Percentiles rank a stretch among this genome's conserved stretches.
Conservation (phyloP, 1,140 invertebrate species). For the Delia radicum region DNA sequence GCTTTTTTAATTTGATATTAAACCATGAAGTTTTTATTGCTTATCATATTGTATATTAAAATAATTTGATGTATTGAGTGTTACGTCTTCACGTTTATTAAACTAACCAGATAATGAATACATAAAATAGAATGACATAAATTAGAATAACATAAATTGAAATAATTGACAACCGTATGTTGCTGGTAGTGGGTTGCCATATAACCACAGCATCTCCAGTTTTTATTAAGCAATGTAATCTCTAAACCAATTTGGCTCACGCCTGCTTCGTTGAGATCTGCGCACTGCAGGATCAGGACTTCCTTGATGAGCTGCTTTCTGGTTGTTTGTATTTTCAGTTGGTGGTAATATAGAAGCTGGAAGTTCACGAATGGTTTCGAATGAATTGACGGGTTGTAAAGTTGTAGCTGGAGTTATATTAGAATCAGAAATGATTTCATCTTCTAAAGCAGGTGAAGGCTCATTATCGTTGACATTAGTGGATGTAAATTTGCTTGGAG, state of each 20-base stretch:
- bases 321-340: neutral
- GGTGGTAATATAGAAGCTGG: neutral
- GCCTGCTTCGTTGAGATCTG: neutral
- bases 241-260: neutral
- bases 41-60: constrained; percentile 4
- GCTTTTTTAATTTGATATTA: neutral
- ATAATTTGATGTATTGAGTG: neutral
- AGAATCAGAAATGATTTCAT: neutral
- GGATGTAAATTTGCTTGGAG: neutral
- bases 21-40: neutral
- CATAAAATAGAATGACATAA: no score
- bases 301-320: neutral
- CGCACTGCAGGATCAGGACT: neutral
- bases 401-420: neutral
- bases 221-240: no score
- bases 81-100: neutral
- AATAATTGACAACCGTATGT: no score
- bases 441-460: no score
- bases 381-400: neutral
- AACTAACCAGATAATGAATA: neutral
- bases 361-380: neutral
- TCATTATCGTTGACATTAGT: neutral
- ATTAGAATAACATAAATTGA: neutral
- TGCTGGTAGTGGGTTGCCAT: no score
- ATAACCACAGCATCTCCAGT: no score